These are phyloP conservation scores for Sanderia malayensis DNA, from an alignment of 30 jellyfish, hydroid and myxozoan genomes.

Conservation along the genomic window DNA sequence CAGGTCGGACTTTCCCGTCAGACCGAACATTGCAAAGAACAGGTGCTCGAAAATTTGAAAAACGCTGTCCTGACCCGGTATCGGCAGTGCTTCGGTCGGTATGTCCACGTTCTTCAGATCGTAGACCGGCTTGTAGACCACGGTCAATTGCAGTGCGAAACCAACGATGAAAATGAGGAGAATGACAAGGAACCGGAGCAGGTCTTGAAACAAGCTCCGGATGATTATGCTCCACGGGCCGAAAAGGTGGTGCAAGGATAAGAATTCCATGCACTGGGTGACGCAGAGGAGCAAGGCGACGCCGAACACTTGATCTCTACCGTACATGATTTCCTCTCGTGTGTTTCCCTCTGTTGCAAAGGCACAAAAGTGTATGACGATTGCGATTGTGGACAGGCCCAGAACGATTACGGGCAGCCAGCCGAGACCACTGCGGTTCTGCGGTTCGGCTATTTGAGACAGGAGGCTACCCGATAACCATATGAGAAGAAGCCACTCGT, in stretches of 20 bases:
- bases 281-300: slow-evolving; percentile 65
- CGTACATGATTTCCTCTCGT: slow-evolving; percentile 87
- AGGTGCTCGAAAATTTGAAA: slow-evolving; percentile 58
- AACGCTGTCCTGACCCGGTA: slow-evolving; percentile 49
- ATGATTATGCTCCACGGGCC: slow-evolving; percentile 98
- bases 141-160: slow-evolving; percentile 83
- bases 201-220: slow-evolving; percentile 78
- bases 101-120: slow-evolving; percentile 41
- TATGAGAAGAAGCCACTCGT: slow-evolving; percentile 77
- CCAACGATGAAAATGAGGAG: slow-evolving; percentile 81
- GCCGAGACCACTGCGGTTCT: slow-evolving; percentile 75
- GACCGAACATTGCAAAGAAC: slow-evolving; percentile 85
- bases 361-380: slow-evolving; percentile 63
- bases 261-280: slow-evolving; percentile 79
- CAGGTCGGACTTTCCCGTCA: slow-evolving; percentile 53
- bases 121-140: slow-evolving; percentile 86
- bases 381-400: slow-evolving; percentile 62
- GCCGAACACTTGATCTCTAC: slow-evolving; percentile 87
- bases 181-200: slow-evolving; percentile 79
- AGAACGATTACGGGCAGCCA: slow-evolving; percentile 68
- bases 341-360: slow-evolving; percentile 40
- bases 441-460: slow-evolving; percentile 89
- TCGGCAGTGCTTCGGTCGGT: slow-evolving; percentile 47
- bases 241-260: slow-evolving; percentile 86
- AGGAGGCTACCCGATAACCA: slow-evolving; percentile 89